Evolutionary conservation across 2,797 vertebrate species (phyloP), one percentile per base, ranked within the genome.

Genomic region (Bryconaethiops microstoma): DNA sequence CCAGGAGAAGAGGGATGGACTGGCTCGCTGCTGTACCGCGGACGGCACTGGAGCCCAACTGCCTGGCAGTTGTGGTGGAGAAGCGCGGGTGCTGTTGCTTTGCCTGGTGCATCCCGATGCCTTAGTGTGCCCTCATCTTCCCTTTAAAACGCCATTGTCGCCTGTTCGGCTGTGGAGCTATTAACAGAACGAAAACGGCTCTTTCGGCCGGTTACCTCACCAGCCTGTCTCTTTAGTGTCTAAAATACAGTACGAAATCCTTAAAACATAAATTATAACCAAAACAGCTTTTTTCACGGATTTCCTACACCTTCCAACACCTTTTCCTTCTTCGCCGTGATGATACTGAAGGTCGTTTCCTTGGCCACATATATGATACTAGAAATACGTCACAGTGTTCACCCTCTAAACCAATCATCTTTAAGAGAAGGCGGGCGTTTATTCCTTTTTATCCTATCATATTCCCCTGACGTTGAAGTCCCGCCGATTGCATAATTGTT

Each of bases 101-200:
- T 92, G 91, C 89, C 87, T 86, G 79, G 91, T 93, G 94, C 94
- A 95, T 86, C 93, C 94, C 94, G 70, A 89, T 89, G 92, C 93
- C 62, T 93, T 93, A 94, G 65, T 86, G 86, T 65, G 84, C 90
- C 93, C 92, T 92, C 93, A 94, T 94, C 60, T 86, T 88, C 82
- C 91, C 89, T 88, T 92, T 94, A 94, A 90, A 95, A 92, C 90
- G 88, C 92, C 94, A 95, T 95, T 73, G 83, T 88, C 79, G 91
- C 91, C 92, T 82, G 52, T 76, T 63, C 0, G 90, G 92, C 90
- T 89, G 59, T 4, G 29, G 16, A 23, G 2, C 2, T 35, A 10
- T 12, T 48, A 16, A 67, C 72, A 86, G 85, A 88, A 60, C 23
- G 9, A 4, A 5, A 6, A 80, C 84, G 80, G 3, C 59, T 3